Conservation (phyloP, 2,113 vertebrate genomes). For the Calidris pugnax region DNA sequence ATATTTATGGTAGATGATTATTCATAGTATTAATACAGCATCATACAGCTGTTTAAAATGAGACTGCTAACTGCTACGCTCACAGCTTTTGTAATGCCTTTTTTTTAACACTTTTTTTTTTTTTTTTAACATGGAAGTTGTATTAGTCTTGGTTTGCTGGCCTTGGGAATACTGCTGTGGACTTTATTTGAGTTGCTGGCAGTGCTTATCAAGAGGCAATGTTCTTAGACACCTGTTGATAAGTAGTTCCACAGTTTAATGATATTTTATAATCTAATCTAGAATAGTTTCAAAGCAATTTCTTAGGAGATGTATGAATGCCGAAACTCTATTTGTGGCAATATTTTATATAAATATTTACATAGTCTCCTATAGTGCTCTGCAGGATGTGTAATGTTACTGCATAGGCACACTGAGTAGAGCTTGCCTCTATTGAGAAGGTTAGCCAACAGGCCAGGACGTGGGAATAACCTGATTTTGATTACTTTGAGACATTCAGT, state of each 20-base stretch:
- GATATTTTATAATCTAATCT: neutral
- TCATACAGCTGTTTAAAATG: neutral
- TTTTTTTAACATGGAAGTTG: neutral
- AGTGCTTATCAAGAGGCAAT: neutral
- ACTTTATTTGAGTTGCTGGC: neutral
- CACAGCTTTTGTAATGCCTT: neutral
- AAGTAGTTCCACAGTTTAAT: neutral
- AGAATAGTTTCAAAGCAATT: neutral
- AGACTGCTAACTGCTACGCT: neutral
- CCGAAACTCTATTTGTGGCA: neutral
- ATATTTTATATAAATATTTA: neutral
- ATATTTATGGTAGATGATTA: neutral
- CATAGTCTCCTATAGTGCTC: neutral
- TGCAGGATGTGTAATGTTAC: neutral
- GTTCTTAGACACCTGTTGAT: neutral
- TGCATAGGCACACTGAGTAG: rapidly evolving
- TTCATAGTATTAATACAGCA: neutral
- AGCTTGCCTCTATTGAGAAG: neutral
- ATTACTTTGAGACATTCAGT: neutral
- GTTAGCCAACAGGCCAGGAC: neutral
- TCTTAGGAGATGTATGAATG: neutral
- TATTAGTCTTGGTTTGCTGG: neutral
- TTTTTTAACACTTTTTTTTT: too few species aligned
- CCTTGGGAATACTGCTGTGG: neutral
- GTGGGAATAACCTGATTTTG: neutral